Conservation (phyloP, 35 echinoderm and acorn worm species). For the Hemicentrotus pulcherrimus region DNA sequence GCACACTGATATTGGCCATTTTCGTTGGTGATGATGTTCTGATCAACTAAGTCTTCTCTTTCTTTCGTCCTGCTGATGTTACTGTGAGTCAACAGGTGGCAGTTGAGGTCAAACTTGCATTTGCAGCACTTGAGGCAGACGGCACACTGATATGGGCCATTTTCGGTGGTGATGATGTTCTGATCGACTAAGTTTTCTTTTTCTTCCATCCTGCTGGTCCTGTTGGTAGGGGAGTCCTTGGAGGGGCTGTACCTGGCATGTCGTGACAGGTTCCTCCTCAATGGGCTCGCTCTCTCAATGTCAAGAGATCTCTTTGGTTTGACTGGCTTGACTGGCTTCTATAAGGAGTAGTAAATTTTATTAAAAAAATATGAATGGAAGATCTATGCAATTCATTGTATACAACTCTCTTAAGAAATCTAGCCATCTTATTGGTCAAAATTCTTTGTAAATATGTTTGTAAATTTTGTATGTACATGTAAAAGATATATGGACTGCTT, state of each 20-base stretch:
- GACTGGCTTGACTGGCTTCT: constrained; percentile 21
- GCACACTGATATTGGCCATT: not conserved
- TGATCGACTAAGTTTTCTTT: not conserved
- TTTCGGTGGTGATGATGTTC: not conserved
- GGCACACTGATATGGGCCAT: not conserved
- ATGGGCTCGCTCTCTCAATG: not conserved
- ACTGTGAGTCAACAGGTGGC: constrained; percentile 25
- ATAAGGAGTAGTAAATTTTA: not conserved
- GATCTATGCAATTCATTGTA: too few species aligned
- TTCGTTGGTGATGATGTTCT: not conserved
- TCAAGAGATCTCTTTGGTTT: constrained; percentile 49
- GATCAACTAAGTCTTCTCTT: not conserved
- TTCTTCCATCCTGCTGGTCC: constrained; percentile 22
- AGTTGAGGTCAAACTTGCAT: constrained; percentile 38
- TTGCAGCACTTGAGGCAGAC: constrained; percentile 30
- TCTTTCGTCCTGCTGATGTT: not conserved
- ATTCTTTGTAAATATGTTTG: too few species aligned
- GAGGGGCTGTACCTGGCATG: constrained; percentile 52
- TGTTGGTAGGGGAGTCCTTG: constrained; percentile 5
- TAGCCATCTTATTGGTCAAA: too few species aligned
- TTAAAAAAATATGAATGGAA: too few species aligned
- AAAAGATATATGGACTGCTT: too few species aligned
- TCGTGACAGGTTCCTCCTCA: constrained; percentile 50
- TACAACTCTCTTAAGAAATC: too few species aligned
- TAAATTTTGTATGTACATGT: too few species aligned